Conservation (phyloP, 2,888 invertebrate genomes). For the Danaus chrysippus region DNA sequence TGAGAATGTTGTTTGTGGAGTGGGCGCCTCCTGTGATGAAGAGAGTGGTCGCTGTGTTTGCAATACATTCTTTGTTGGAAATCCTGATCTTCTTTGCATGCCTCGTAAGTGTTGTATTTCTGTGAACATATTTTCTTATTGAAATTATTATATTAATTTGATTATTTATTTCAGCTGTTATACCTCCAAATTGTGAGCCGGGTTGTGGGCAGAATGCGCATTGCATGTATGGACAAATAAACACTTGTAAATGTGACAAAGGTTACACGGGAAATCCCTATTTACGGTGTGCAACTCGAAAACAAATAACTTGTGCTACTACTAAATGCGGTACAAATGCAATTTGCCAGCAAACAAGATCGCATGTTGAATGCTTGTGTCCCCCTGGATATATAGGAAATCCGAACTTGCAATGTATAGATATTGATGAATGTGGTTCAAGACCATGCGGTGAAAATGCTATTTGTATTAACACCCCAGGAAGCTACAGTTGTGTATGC, state of each 20-base stretch:
- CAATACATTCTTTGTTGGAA: constrained; percentile 91
- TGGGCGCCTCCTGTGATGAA: constrained; percentile 92
- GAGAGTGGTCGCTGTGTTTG: constrained; percentile 91
- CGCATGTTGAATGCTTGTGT: constrained; percentile 89
- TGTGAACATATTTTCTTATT: constrained; percentile 9
- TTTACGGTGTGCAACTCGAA: constrained; percentile 85
- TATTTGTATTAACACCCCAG: constrained; percentile 92
- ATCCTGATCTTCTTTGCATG: constrained; percentile 93
- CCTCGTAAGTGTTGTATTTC: constrained; percentile 84
- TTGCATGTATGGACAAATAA: constrained; percentile 88
- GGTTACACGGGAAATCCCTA: constrained; percentile 94
- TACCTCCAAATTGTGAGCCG: constrained; percentile 89
- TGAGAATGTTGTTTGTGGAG: constrained; percentile 91
- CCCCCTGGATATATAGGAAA: constrained; percentile 91
- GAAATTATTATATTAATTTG: constrained; percentile 13
- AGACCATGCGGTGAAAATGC: constrained; percentile 91
- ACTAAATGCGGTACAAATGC: constrained; percentile 88
- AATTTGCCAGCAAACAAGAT: constrained; percentile 86
- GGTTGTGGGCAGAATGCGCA: constrained; percentile 90
- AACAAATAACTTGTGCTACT: constrained; percentile 84
- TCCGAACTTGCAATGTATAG: constrained; percentile 91
- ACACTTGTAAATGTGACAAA: constrained; percentile 90
- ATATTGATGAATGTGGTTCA: constrained; percentile 89
- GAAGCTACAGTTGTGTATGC: constrained; percentile 94
- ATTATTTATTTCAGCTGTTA: constrained; percentile 79